Percentiles rank a stretch among this genome's conserved stretches.
phyloP scores from a whole-genome alignment of 2,797 vertebrate genomes.

The Neoniphon sammara region DNA sequence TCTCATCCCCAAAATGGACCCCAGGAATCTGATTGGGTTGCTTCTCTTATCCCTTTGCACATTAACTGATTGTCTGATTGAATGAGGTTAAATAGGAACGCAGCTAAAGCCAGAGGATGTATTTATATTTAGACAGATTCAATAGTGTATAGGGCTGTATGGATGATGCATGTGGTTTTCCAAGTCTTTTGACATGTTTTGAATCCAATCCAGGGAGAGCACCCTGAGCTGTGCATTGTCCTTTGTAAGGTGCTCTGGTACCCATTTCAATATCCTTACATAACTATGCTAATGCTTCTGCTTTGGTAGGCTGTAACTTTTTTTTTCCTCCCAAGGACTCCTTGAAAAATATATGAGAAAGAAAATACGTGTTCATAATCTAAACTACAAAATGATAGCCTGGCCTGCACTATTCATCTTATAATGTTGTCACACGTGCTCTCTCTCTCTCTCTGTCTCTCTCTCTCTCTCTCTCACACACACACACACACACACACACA shows the following conservation, averaged over 20 bases:
- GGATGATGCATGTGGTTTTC: conserved; percentile 24
- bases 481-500: conserved; percentile 13
- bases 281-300: conserved; percentile 64
- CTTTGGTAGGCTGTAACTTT: conserved; percentile 43
- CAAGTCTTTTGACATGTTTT: conserved; percentile 25
- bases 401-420: conserved; percentile 28
- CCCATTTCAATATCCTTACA: conserved; percentile 40
- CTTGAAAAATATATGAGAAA: conserved; percentile 49
- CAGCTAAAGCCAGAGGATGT: neutral
- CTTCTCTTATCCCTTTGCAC: neutral
- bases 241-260: conserved; percentile 26
- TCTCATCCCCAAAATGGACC: neutral
- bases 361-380: conserved; percentile 52
- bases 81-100: conserved; percentile 9
- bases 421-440: conserved; percentile 19
- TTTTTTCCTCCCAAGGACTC: conserved; percentile 50
- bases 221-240: conserved; percentile 28
- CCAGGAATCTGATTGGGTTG: neutral
- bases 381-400: conserved; percentile 49
- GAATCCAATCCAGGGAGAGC: conserved; percentile 22
- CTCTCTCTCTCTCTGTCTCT: neutral
- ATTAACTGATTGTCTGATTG: conserved; percentile 27
- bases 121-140: conserved; percentile 3
- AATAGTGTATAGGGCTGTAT: no score
- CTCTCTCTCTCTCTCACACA: conserved; percentile 10